Percentiles rank a stretch among this genome's conserved stretches.
phyloP scores from a whole-genome alignment of 30 jellyfish, hydroid and myxozoan genomes.

The Pseudorhiza aurosa region DNA sequence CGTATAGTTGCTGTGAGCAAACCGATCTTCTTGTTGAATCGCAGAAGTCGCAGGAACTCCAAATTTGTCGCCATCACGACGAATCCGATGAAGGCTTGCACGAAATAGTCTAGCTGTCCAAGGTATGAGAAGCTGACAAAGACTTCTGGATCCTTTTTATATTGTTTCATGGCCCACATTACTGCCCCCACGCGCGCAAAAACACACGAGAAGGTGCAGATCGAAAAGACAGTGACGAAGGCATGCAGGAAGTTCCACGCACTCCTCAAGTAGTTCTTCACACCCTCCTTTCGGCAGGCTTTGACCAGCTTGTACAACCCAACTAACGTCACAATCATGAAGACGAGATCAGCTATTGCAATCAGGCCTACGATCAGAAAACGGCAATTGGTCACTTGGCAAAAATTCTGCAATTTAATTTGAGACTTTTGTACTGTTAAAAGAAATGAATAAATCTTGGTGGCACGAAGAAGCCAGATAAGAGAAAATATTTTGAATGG shows the following conservation, averaged over 20 bases:
- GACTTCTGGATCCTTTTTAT: conserved; percentile 84
- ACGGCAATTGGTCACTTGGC: no score
- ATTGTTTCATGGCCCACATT: conserved; percentile 87
- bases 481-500: no score
- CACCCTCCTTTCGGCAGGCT: conserved; percentile 70
- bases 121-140: conserved; percentile 87
- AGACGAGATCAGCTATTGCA: conserved; percentile 72
- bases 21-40: conserved; percentile 85
- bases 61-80: conserved; percentile 88
- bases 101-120: conserved; percentile 87
- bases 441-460: no score
- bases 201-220: conserved; percentile 80
- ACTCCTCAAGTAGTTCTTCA: conserved; percentile 57
- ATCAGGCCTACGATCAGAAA: conserved; percentile 30
- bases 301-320: conserved; percentile 83
- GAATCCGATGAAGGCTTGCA: conserved; percentile 86
- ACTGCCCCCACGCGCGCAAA: conserved; percentile 89
- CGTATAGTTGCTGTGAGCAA: conserved; percentile 82
- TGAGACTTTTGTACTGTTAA: no score
- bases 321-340: conserved; percentile 66
- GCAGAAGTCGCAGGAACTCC: conserved; percentile 87
- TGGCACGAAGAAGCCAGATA: no score
- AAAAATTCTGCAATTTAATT: no score
- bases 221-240: conserved; percentile 83
- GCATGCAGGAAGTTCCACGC: conserved; percentile 88